phyloP scores from a whole-genome alignment of 2,888 invertebrate species.

The Ametastegia equiseti region DNA sequence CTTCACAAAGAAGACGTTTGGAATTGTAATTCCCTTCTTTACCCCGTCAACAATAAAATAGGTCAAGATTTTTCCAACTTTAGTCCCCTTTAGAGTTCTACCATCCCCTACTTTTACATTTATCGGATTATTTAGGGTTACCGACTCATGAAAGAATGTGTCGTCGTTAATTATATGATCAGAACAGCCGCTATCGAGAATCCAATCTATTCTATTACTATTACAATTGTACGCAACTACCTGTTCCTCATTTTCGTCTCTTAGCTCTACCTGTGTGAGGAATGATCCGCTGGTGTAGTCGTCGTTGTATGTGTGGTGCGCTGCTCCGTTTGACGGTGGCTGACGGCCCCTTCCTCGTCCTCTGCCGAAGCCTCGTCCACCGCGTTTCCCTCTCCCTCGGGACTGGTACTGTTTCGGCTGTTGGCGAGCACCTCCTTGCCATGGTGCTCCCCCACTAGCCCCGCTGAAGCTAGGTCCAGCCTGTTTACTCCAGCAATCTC shows the following conservation, averaged over 20 bases:
- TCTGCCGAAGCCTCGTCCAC: too few relatives aligned
- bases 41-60: conserved; percentile 43
- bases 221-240: background rate
- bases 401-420: too few relatives aligned
- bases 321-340: too few relatives aligned
- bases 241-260: conserved; percentile 24
- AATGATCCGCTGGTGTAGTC: background rate
- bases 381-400: too few relatives aligned
- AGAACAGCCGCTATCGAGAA: too few relatives aligned
- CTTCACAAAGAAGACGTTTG: conserved; percentile 49
- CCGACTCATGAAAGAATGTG: conserved; percentile 41
- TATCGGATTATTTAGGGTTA: conserved; percentile 44
- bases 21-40: conserved; percentile 34
- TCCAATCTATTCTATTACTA: conserved; percentile 54
- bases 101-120: too few relatives aligned
- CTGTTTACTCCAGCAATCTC: conserved; percentile 51
- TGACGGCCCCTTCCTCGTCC: too few relatives aligned
- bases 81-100: conserved; percentile 49
- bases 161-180: conserved; percentile 53
- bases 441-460: too few relatives aligned
- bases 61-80: conserved; percentile 46
- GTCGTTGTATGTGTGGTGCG: too few relatives aligned
- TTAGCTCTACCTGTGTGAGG: too few relatives aligned
- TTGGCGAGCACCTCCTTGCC: background rate
- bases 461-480: background rate